These are phyloP conservation scores for Lepus europaeus DNA, from an alignment of 2,113 vertebrate genomes.

Conservation along the genomic window DNA sequence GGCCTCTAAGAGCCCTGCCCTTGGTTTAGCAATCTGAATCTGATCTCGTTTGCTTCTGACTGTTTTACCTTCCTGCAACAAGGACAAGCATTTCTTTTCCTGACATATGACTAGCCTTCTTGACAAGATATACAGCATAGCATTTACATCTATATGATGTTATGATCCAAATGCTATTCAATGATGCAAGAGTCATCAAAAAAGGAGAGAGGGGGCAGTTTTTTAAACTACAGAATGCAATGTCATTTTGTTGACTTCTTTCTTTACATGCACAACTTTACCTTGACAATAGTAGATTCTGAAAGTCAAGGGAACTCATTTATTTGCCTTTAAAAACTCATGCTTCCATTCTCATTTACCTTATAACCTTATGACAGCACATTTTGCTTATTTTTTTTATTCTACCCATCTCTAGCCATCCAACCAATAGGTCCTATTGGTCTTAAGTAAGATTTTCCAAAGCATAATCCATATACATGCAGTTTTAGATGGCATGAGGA, in stretches of 20 bases:
- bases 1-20: background rate
- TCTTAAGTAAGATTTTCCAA: background rate
- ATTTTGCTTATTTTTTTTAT: conserved; percentile 1
- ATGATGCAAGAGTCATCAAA: background rate
- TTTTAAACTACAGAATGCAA: conserved; percentile 2
- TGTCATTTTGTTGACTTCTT: conserved; percentile 24
- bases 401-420: background rate
- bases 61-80: conserved; percentile 6
- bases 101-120: background rate
- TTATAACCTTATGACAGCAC: background rate
- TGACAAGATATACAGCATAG: background rate
- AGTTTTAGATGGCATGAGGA: background rate
- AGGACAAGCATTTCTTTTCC: conserved; percentile 3
- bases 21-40: background rate
- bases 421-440: background rate
- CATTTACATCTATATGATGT: background rate
- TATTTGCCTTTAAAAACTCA: conserved; percentile 42
- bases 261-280: background rate
- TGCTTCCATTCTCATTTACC: conserved; percentile 35
- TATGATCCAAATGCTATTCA: background rate
- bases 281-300: background rate
- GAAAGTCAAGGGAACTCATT: conserved; percentile 48
- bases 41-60: background rate
- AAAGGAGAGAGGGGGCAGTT: background rate
- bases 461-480: background rate